Conservation (phyloP, 2,113 vertebrate species). For the Phyllostomus hastatus region DNA sequence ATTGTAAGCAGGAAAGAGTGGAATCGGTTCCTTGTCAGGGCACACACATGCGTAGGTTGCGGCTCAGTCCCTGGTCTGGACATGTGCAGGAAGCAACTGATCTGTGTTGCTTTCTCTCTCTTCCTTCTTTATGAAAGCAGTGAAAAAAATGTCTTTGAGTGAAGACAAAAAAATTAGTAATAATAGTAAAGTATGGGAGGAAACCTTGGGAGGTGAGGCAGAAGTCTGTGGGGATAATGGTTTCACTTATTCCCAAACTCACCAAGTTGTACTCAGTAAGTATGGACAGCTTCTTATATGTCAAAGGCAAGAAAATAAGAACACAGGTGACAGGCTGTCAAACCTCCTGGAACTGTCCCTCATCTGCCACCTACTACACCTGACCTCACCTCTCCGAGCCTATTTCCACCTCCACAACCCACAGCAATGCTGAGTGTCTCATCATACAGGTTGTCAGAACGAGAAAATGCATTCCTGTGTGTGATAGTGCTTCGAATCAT, state of each 20-base stretch:
- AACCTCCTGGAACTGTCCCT: background rate
- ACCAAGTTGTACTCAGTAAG: rapidly evolving
- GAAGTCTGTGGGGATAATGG: rapidly evolving
- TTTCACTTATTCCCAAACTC: background rate
- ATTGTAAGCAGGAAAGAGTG: background rate
- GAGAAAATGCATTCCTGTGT: background rate
- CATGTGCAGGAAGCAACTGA: too few relatives aligned
- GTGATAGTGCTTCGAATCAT: too few relatives aligned
- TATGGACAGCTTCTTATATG: rapidly evolving
- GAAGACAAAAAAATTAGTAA: too few relatives aligned
- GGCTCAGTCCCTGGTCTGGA: too few relatives aligned
- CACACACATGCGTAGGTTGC: too few relatives aligned
- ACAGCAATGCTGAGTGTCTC: rapidly evolving
- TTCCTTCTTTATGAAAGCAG: too few relatives aligned
- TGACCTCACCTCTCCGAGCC: background rate
- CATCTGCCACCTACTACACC: background rate
- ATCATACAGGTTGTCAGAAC: background rate
- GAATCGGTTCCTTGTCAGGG: too few relatives aligned
- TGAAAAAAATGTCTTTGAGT: too few relatives aligned
- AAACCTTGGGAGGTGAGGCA: rapidly evolving
- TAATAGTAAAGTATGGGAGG: background rate
- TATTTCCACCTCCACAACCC: background rate
- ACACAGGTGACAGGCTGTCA: background rate
- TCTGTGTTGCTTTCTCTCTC: too few relatives aligned
- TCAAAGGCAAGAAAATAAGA: background rate